These are phyloP conservation scores for Charaxes varanes DNA, from an alignment of 1,140 invertebrate species.

Conservation along the genomic window DNA sequence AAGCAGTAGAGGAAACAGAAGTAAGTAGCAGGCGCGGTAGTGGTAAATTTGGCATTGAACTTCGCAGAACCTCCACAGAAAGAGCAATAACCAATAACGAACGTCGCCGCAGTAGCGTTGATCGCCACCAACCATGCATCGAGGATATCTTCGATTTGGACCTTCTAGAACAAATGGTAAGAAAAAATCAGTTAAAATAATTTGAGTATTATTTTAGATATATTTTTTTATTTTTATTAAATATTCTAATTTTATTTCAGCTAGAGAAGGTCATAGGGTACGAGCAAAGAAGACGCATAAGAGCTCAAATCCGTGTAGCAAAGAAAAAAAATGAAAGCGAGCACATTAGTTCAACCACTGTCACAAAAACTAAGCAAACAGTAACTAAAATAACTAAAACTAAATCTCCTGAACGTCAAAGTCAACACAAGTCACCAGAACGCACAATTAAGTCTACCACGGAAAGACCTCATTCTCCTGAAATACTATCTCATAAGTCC, in stretches of 20 bases:
- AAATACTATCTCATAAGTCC: slow-evolving; percentile 14
- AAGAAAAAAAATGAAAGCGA: slow-evolving; percentile 73
- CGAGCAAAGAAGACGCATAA: slow-evolving; percentile 82
- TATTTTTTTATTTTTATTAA: slow-evolving; percentile 11
- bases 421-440: slow-evolving; percentile 24
- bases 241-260: slow-evolving; percentile 57
- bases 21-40: slow-evolving; percentile 66
- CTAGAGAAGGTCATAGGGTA: slow-evolving; percentile 83
- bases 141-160: slow-evolving; percentile 82
- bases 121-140: slow-evolving; percentile 74
- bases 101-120: slow-evolving; percentile 58
- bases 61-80: slow-evolving; percentile 73
- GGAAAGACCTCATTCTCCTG: slow-evolving; percentile 19
- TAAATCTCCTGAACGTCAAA: slow-evolving; percentile 36
- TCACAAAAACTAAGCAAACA: slow-evolving; percentile 33
- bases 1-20: slow-evolving; percentile 40
- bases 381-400: slow-evolving; percentile 29
- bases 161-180: slow-evolving; percentile 80
- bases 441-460: slow-evolving; percentile 10
- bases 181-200: slow-evolving; percentile 17
- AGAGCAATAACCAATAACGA: slow-evolving; percentile 51
- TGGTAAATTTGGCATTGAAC: slow-evolving; percentile 79
- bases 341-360: slow-evolving; percentile 23
- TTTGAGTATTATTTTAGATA: slow-evolving; percentile 15
- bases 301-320: slow-evolving; percentile 82